phyloP scores from a whole-genome alignment of 2,797 vertebrate genomes.

The Eutrigla gurnardus region DNA sequence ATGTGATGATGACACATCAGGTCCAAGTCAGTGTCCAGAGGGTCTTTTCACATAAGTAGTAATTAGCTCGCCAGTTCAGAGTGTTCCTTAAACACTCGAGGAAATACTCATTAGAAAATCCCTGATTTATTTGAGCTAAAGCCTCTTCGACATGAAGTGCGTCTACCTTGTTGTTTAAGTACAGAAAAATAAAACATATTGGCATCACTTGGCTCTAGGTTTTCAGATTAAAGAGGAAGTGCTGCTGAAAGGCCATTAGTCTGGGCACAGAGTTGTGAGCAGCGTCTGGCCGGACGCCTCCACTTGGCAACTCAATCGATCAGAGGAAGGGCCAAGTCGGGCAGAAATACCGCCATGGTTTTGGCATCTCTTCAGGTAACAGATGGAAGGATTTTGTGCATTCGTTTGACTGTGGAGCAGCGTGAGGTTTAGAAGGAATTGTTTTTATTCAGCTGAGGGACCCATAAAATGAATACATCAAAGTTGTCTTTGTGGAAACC shows the following conservation, averaged over 20 bases:
- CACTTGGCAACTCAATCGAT: constrained; percentile 25
- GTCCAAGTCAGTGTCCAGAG: constrained; percentile 3
- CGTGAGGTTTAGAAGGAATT: not conserved
- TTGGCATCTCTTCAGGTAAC: constrained; percentile 66
- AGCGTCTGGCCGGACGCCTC: constrained; percentile 37
- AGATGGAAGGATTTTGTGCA: constrained; percentile 72
- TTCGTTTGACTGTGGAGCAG: constrained; percentile 41
- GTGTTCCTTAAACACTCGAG: not conserved
- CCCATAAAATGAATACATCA: constrained; percentile 16
- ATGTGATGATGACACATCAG: constrained; percentile 11
- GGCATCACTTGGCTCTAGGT: not conserved
- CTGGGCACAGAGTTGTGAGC: not conserved
- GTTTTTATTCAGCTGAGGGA: constrained; percentile 19
- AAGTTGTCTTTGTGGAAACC: not conserved
- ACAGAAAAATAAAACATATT: not conserved
- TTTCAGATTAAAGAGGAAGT: constrained; percentile 3
- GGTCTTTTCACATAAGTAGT: not conserved
- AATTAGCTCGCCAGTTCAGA: constrained; percentile 13
- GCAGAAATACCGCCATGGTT: constrained; percentile 47
- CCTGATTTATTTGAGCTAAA: not conserved
- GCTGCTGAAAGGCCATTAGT: constrained; percentile 26
- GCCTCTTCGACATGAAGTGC: not conserved
- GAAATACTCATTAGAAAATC: not conserved
- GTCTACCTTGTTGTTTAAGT: constrained; percentile 5
- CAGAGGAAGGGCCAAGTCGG: constrained; percentile 10